These are phyloP conservation scores for Pseudorasbora parva DNA, from an alignment of 2,113 vertebrate genomes.

Conservation along the genomic window DNA sequence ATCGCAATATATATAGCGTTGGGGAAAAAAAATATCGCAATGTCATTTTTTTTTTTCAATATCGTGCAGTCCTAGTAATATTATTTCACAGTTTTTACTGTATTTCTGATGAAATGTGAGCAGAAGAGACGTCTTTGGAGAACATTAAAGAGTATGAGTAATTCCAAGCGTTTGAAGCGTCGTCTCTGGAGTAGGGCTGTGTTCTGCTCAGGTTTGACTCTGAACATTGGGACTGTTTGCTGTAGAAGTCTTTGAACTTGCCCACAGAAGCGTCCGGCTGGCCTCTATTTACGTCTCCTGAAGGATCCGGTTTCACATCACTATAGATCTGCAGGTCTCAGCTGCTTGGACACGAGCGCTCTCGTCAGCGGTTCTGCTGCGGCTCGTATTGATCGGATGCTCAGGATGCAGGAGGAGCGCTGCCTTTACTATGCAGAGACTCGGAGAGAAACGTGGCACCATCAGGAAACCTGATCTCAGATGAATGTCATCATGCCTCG, in stretches of 20 bases:
- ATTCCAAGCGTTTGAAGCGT: too few relatives aligned
- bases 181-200: neutral
- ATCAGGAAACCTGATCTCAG: neutral
- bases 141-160: too few relatives aligned
- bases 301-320: constrained; percentile 15
- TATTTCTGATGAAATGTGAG: too few relatives aligned
- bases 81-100: too few relatives aligned
- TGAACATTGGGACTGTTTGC: neutral
- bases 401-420: neutral
- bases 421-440: neutral
- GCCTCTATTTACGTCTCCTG: constrained; percentile 6
- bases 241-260: neutral
- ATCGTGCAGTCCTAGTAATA: too few relatives aligned
- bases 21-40: too few relatives aligned
- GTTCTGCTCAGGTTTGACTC: neutral
- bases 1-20: too few relatives aligned
- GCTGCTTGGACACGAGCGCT: constrained; percentile 15
- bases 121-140: too few relatives aligned
- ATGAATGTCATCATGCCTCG: neutral
- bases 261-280: neutral
- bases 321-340: constrained; percentile 27
- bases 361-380: constrained; percentile 17
- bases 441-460: neutral
- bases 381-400: neutral
- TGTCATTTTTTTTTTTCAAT: too few relatives aligned